Conservation (phyloP, 2,113 vertebrate species). For the Aleadryas rufinucha region DNA sequence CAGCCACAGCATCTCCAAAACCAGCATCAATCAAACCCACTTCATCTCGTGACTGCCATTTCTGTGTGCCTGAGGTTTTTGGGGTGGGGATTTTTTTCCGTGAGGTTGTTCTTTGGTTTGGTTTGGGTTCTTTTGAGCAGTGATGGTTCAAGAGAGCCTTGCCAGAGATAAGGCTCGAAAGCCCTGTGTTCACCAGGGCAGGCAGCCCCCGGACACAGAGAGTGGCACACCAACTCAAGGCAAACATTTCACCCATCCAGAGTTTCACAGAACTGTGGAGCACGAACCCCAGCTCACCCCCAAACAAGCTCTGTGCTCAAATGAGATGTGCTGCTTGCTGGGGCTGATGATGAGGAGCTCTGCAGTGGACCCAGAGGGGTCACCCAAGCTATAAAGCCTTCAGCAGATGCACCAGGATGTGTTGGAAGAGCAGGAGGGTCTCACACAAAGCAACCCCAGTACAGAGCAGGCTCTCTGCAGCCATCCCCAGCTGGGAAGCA, state of each 20-base stretch:
- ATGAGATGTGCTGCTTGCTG: rapidly evolving
- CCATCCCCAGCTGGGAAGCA: background rate
- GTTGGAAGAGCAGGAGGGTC: background rate
- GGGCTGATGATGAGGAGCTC: background rate
- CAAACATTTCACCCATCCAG: background rate
- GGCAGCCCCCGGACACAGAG: background rate
- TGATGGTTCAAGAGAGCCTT: background rate
- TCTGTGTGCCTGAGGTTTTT: background rate
- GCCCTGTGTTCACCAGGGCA: rapidly evolving
- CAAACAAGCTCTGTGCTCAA: background rate
- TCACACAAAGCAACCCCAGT: background rate
- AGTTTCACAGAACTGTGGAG: background rate
- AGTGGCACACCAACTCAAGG: rapidly evolving
- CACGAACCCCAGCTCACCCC: background rate
- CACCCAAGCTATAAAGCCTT: background rate
- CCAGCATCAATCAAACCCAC: background rate
- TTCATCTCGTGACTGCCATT: background rate
- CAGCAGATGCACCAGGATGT: background rate
- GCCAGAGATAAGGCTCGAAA: background rate
- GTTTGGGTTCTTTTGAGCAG: background rate
- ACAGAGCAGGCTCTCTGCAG: background rate
- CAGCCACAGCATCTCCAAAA: background rate
- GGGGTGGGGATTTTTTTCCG: background rate
- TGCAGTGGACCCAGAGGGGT: background rate
- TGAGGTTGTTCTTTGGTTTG: background rate